phyloP scores from a whole-genome alignment of 92 coral and sea anemone species.

The Palythoa grandiflora region DNA sequence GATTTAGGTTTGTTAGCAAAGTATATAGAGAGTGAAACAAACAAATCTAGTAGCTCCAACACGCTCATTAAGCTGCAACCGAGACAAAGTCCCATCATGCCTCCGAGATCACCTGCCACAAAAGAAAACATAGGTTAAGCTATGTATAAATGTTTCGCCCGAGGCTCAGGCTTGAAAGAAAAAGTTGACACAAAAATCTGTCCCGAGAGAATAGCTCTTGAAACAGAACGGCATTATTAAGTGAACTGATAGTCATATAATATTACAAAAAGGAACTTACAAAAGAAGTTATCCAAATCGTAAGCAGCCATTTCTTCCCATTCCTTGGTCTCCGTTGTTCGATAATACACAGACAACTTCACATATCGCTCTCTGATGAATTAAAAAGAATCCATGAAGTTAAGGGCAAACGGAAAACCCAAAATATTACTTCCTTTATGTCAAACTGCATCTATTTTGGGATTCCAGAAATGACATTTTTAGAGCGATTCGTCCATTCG shows the following conservation, averaged over 20 bases:
- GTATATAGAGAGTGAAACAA: not conserved
- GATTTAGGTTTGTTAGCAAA: slow-evolving; percentile 8
- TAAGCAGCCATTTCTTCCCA: slow-evolving; percentile 23
- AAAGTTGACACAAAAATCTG: too few species aligned
- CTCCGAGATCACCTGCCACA: slow-evolving; percentile 30
- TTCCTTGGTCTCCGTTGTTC: slow-evolving; percentile 10
- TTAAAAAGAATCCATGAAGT: not conserved
- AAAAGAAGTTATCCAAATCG: slow-evolving; percentile 19
- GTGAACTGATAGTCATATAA: too few species aligned
- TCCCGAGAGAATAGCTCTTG: too few species aligned
- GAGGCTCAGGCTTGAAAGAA: too few species aligned
- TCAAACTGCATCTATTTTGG: too few species aligned
- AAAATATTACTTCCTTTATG: too few species aligned
- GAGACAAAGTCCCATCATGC: slow-evolving; percentile 46
- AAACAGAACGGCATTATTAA: too few species aligned
- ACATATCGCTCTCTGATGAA: slow-evolving; percentile 6
- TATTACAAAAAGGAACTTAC: not conserved
- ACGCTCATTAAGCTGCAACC: slow-evolving; percentile 36
- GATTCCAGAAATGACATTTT: too few species aligned
- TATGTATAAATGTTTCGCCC: too few species aligned
- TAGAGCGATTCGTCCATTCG: too few species aligned
- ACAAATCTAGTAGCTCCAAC: slow-evolving; percentile 12
- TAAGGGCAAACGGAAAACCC: too few species aligned
- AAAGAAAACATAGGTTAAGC: not conserved
- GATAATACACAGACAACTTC: slow-evolving; percentile 15